Evolutionary conservation across 2,888 invertebrate genomes (phyloP), one percentile per base, ranked within the genome.

Genomic region (Oscheius myriophilus): DNA sequence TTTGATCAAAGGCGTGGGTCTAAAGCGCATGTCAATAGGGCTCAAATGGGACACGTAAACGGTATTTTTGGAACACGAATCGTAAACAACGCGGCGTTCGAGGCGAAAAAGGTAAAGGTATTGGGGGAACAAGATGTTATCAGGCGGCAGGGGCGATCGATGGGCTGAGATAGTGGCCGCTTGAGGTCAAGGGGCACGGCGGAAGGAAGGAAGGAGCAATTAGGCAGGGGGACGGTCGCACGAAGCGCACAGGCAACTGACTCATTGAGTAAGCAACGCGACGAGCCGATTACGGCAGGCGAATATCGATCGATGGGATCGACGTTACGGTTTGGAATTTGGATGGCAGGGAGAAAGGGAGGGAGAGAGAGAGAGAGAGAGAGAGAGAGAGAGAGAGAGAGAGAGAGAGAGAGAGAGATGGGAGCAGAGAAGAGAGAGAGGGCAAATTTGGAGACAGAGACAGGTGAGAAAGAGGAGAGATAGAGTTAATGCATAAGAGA

Each of bases 261-360:
- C 46, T 66, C 66, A 66, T 45, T 57, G 54, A 53, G 54, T 53
- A 65, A 65, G 65, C 65, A 65, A 55, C 46, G 45, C 52, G 33
- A 39, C 21, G 51, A 61, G 55, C 65, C 65, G 65, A 65, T 65
- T 65, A 65, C 54, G 46, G 46, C 45, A 25, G 25, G 53, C 16
- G 6, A n/a, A 11, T 16, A 63, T 52, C 63, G 51, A 63, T 63
- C 51, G 63, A 46, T 46, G 6, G 12, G 33, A 33, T 33, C 33
- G 33, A 33, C 33, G 33, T 33, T 33, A 33, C 33, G 33, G 4
- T 33, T 33, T 33, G 33, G 33, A 33, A 33, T 33, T 33, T 33
- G 33, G 33, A 6, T 3, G 33, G 43, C 3, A 23, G 18, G 11
- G 33, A 25, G 54, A 39, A 26, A 54, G 54, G 11, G 54, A 23